Evolutionary conservation across 2,888 invertebrate species (phyloP).

Genomic region (Ditula angustiorana): DNA sequence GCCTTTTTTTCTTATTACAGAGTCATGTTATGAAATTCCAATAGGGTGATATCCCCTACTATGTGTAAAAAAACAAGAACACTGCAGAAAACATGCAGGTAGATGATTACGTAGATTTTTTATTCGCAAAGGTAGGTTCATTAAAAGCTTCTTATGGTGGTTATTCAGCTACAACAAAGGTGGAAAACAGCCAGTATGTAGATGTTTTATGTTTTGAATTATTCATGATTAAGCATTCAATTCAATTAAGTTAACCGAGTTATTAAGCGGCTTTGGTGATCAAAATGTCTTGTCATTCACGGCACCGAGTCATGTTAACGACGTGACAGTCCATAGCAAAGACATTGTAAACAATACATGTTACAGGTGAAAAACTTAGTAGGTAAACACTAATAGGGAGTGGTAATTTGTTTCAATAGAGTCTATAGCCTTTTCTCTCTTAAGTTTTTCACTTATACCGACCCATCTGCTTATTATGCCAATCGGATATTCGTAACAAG

Average conservation of each 20-base stretch:
- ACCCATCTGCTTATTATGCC: conserved; percentile 27
- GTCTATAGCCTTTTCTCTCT: too few species aligned
- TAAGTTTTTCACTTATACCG: too few species aligned
- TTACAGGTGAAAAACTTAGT: too few species aligned
- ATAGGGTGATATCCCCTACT: background rate
- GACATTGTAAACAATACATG: too few species aligned
- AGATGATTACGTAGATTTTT: conserved; percentile 26
- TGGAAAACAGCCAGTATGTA: conserved; percentile 28
- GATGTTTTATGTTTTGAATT: conserved; percentile 37
- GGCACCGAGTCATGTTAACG: conserved; percentile 46
- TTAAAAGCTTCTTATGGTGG: too few species aligned
- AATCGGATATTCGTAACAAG: conserved; percentile 30
- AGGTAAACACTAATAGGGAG: too few species aligned
- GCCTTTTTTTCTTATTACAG: background rate
- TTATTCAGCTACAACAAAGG: conserved; percentile 33
- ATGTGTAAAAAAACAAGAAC: conserved; percentile 4
- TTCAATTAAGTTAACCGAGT: conserved; percentile 40
- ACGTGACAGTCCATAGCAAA: conserved; percentile 40
- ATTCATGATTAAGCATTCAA: conserved; percentile 42
- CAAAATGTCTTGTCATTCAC: conserved; percentile 48
- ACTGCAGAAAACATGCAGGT: conserved; percentile 14
- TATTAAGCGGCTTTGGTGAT: conserved; percentile 40
- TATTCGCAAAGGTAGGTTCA: conserved; percentile 4
- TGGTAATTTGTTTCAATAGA: too few species aligned
- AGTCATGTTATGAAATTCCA: background rate